A percentile compares a stretch with the other conserved stretches of the same genome.
phyloP scores from a whole-genome alignment of 2,888 invertebrate genomes.

The Falcaria lacertinaria region DNA sequence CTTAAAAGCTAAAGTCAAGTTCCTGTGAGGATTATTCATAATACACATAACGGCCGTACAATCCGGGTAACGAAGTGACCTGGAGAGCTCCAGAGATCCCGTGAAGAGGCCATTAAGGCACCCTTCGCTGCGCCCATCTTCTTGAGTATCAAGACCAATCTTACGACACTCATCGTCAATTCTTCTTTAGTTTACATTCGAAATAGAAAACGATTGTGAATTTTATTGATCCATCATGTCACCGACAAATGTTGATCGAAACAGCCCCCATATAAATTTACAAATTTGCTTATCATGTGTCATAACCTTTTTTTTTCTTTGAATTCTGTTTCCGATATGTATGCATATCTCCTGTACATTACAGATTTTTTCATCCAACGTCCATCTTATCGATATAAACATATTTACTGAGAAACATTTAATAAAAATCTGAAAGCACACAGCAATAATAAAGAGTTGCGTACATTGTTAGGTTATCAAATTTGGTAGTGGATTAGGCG shows the following conservation, averaged over 20 bases:
- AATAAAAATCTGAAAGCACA: neutral
- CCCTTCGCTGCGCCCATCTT: conserved; percentile 68
- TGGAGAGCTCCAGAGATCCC: conserved; percentile 62
- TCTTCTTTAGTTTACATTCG: conserved; percentile 33
- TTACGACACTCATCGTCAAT: conserved; percentile 46
- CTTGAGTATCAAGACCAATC: conserved; percentile 68
- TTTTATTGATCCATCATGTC: neutral
- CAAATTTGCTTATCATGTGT: too few relatives aligned
- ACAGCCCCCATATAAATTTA: too few relatives aligned
- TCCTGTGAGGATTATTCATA: conserved; percentile 55
- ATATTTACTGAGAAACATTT: too few relatives aligned
- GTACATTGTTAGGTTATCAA: conserved; percentile 68
- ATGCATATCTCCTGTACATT: too few relatives aligned
- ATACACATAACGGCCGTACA: conserved; percentile 62
- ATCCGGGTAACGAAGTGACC: conserved; percentile 76
- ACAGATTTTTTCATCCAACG: too few relatives aligned
- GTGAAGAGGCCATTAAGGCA: conserved; percentile 75
- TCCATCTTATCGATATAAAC: too few relatives aligned
- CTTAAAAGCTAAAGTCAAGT: conserved; percentile 35
- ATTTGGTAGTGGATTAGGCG: conserved; percentile 73
- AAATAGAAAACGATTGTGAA: neutral
- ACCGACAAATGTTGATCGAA: too few relatives aligned
- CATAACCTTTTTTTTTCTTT: too few relatives aligned
- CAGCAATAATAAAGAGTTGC: conserved; percentile 31
- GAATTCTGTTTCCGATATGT: too few relatives aligned